phyloP scores from a whole-genome alignment of 2,113 vertebrate genomes.

The Trogon melanurus region DNA sequence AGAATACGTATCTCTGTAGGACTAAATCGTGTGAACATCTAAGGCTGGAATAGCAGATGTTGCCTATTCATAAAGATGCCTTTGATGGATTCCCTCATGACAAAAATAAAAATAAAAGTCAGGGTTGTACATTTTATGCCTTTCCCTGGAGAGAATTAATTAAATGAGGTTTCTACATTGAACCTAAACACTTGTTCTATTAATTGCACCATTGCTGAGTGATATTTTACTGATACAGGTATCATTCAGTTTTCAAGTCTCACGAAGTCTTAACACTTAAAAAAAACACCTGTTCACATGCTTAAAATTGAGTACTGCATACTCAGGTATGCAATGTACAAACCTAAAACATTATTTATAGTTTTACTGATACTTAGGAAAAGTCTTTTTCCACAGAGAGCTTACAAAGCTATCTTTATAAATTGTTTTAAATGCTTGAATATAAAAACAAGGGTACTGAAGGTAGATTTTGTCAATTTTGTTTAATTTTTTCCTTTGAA shows the following conservation, averaged over 20 bases:
- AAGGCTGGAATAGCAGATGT: not conserved
- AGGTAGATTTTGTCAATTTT: not conserved
- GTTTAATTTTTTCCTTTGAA: not conserved
- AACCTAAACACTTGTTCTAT: not conserved
- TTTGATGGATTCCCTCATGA: not conserved
- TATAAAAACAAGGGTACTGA: not conserved
- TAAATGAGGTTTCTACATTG: not conserved
- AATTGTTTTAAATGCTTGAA: not conserved
- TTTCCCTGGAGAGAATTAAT: not conserved
- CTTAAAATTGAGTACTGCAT: not conserved
- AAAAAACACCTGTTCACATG: not conserved
- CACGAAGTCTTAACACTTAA: not conserved
- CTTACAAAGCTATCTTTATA: not conserved
- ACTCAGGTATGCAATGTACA: not conserved
- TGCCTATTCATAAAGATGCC: not conserved
- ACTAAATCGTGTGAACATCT: not conserved
- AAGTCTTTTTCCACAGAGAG: not conserved
- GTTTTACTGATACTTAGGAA: not conserved
- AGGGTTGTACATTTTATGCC: not conserved
- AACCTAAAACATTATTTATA: not conserved
- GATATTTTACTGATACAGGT: not conserved
- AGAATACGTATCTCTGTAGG: not conserved
- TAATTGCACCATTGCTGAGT: not conserved
- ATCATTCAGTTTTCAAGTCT: not conserved
- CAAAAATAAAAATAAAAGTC: not conserved